phyloP scores from a whole-genome alignment of 2,113 vertebrate species.

The Peromyscus leucopus region DNA sequence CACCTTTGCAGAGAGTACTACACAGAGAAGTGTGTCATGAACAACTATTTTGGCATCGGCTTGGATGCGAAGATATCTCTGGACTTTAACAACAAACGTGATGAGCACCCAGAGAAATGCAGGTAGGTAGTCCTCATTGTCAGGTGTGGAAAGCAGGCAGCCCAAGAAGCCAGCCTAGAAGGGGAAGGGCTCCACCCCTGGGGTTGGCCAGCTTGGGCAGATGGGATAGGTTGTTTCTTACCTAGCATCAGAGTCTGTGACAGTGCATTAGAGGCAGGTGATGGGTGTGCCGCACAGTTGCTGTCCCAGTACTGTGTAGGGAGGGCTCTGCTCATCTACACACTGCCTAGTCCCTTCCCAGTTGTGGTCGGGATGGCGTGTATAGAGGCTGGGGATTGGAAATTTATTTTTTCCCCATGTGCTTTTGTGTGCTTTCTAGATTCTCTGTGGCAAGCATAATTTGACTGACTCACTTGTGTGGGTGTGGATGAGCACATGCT shows the following conservation, averaged over 20 bases:
- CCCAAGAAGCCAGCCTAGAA: background rate
- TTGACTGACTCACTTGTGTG: background rate
- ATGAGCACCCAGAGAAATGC: constrained; percentile 97
- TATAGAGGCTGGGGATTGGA: accelerated
- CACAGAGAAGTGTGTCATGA: constrained; percentile 97
- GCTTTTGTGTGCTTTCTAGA: background rate
- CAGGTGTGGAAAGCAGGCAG: background rate
- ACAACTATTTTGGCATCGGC: constrained; percentile 97
- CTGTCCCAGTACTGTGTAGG: background rate
- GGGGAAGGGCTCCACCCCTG: background rate
- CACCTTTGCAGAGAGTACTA: constrained; percentile 90
- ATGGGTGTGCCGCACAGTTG: background rate
- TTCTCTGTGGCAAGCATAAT: background rate
- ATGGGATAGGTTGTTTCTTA: background rate
- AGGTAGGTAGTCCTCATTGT: constrained; percentile 84
- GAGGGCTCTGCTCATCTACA: background rate
- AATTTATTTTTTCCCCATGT: background rate
- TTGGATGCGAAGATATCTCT: constrained; percentile 97
- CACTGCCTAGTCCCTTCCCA: accelerated
- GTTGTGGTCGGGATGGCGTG: accelerated
- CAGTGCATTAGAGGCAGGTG: background rate
- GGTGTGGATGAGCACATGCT: background rate
- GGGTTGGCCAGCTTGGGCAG: background rate
- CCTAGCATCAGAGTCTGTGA: no score
- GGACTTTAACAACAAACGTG: constrained; percentile 97